phyloP scores from a whole-genome alignment of 2,888 invertebrate species.

The Lepidocyrtinus sp. region DNA sequence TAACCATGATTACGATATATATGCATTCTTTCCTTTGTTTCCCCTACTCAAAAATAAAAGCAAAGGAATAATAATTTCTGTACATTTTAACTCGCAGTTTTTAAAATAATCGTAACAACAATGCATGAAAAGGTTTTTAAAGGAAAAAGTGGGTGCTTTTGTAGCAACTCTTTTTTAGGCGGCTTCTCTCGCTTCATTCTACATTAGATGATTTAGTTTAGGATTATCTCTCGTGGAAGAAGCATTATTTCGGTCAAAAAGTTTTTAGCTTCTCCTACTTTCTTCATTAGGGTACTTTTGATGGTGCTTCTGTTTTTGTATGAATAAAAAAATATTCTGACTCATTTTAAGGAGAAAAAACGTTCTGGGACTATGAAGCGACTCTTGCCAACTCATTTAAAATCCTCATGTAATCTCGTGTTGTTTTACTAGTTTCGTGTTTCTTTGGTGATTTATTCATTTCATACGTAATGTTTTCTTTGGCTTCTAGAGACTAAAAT shows the following conservation, averaged over 20 bases:
- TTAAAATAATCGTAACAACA: conserved; percentile 43
- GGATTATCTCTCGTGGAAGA: conserved; percentile 54
- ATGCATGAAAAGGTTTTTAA: conserved; percentile 37
- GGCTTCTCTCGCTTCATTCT: conserved; percentile 2
- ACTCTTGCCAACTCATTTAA: too few relatives aligned
- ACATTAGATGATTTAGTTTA: conserved; percentile 39
- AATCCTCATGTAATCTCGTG: too few relatives aligned
- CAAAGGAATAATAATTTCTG: conserved; percentile 2
- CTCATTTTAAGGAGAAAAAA: conserved; percentile 1
- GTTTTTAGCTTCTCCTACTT: conserved; percentile 30
- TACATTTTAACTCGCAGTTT: conserved; percentile 24
- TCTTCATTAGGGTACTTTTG: background rate
- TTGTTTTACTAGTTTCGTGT: too few relatives aligned
- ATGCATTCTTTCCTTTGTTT: conserved; percentile 29
- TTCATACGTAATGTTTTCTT: conserved; percentile 1
- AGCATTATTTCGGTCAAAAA: conserved; percentile 51
- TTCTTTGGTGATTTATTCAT: too few relatives aligned
- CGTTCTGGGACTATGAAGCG: too few relatives aligned
- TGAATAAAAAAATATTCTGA: too few relatives aligned
- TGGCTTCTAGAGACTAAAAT: background rate
- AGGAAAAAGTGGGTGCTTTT: conserved; percentile 49
- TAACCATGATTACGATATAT: conserved; percentile 9
- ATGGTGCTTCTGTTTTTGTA: too few relatives aligned
- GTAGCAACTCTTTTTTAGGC: conserved; percentile 35
- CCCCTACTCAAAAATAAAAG: conserved; percentile 12